Evolutionary conservation across 2,797 vertebrate genomes (phyloP).

Genomic region (Anguilla pacifica): DNA sequence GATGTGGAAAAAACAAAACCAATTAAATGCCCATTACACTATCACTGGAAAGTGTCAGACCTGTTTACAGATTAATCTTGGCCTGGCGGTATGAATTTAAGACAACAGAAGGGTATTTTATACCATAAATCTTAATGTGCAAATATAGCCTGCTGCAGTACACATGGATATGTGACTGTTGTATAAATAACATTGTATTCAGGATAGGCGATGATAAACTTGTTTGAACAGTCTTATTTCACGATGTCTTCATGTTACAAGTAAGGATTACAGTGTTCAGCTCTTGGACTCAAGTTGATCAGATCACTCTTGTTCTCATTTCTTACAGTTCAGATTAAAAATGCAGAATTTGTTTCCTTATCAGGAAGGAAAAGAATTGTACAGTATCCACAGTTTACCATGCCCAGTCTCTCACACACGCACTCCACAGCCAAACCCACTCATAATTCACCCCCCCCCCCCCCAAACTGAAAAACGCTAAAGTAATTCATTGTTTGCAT

Average conservation of each 20-base stretch:
- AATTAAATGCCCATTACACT: background rate
- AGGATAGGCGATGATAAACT: background rate
- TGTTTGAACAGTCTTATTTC: background rate
- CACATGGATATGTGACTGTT: background rate
- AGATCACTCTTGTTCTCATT: background rate
- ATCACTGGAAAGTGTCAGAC: background rate
- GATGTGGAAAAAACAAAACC: background rate
- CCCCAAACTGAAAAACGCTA: background rate
- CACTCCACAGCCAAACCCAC: background rate
- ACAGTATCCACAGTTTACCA: background rate
- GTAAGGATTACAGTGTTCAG: background rate
- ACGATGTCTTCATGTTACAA: background rate
- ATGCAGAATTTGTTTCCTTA: background rate
- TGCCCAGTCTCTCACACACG: background rate
- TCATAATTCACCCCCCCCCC: background rate
- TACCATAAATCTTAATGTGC: background rate
- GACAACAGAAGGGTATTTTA: background rate
- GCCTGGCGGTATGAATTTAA: constrained; percentile 6
- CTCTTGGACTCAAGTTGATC: background rate
- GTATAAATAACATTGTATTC: background rate
- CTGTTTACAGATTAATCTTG: background rate
- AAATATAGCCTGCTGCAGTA: background rate
- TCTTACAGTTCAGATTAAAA: background rate
- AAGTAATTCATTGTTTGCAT: background rate
- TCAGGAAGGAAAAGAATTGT: background rate